These are phyloP conservation scores for Cacajao melanocephalus DNA, from an alignment of 2,797 vertebrate species.

Conservation along the genomic window DNA sequence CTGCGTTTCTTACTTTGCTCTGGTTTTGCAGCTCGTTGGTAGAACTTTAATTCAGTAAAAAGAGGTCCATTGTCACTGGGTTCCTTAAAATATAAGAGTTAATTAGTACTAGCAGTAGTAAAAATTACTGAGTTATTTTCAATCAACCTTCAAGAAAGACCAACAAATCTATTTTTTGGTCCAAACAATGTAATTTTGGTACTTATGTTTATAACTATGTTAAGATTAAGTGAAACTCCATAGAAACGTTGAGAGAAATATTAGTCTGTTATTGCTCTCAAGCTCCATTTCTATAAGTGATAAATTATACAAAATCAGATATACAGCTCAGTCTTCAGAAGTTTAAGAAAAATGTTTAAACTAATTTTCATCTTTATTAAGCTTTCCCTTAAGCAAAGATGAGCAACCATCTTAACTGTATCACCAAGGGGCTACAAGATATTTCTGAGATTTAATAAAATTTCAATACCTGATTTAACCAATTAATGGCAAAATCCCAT, in stretches of 20 bases:
- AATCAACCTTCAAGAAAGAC: slow-evolving; percentile 28
- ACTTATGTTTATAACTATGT: slow-evolving; percentile 18
- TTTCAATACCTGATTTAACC: slow-evolving; percentile 27
- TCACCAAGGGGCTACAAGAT: neutral
- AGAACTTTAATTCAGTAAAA: slow-evolving; percentile 97
- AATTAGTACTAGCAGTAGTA: slow-evolving; percentile 41
- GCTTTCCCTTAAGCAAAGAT: slow-evolving; percentile 53
- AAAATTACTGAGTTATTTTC: slow-evolving; percentile 66
- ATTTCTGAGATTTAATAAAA: slow-evolving; percentile 55
- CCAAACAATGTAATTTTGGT: neutral
- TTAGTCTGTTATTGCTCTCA: slow-evolving; percentile 18
- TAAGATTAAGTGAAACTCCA: neutral
- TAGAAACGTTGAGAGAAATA: neutral
- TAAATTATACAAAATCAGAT: slow-evolving; percentile 53
- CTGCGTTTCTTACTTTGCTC: slow-evolving; percentile 91
- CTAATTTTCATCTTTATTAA: slow-evolving; percentile 53
- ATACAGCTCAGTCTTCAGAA: neutral
- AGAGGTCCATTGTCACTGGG: slow-evolving; percentile 97
- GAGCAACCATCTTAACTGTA: slow-evolving; percentile 9
- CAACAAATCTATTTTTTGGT: slow-evolving; percentile 28
- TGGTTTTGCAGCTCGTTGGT: slow-evolving; percentile 97
- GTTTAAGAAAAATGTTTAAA: slow-evolving; percentile 46
- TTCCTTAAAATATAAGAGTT: slow-evolving; percentile 89
- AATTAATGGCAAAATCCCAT: neutral
- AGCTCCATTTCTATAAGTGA: slow-evolving; percentile 28